Conservation (phyloP, 2,888 invertebrate genomes). For the Tortrix viridana region DNA sequence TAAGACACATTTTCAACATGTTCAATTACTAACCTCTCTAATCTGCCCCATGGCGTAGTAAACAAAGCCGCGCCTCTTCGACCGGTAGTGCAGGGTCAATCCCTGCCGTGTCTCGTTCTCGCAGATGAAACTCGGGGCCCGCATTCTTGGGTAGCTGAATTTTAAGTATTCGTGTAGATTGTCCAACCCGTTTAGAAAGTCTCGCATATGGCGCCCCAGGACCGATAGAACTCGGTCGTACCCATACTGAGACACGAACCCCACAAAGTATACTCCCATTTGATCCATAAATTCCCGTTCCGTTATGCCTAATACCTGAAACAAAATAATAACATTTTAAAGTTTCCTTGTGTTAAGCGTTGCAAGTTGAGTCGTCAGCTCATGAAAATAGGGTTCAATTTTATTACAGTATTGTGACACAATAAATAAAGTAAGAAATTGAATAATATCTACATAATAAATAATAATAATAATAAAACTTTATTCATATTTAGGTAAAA, state of each 20-base stretch:
- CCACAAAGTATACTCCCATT: conserved; percentile 97
- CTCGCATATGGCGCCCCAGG: conserved; percentile 96
- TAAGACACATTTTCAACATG: neutral
- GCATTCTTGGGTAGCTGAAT: conserved; percentile 95
- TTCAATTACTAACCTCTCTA: conserved; percentile 85
- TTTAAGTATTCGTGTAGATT: conserved; percentile 98
- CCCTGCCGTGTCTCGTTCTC: conserved; percentile 97
- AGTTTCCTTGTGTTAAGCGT: too few relatives aligned
- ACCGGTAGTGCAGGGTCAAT: conserved; percentile 95
- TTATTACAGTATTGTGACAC: too few relatives aligned
- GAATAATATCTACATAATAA: too few relatives aligned
- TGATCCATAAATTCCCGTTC: conserved; percentile 96
- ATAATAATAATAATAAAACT: too few relatives aligned
- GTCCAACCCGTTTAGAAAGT: conserved; percentile 97
- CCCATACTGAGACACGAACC: conserved; percentile 96
- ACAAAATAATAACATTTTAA: conserved; percentile 30
- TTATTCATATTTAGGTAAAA: too few relatives aligned
- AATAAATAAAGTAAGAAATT: too few relatives aligned
- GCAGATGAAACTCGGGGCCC: conserved; percentile 98
- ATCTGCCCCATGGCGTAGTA: conserved; percentile 99
- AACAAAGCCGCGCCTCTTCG: conserved; percentile 96
- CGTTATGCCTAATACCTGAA: conserved; percentile 92
- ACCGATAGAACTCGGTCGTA: conserved; percentile 96
- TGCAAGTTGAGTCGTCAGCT: too few relatives aligned
- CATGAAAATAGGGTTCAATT: too few relatives aligned